Conservation (phyloP, 2,797 vertebrate species). For the Poecilia wingei region DNA sequence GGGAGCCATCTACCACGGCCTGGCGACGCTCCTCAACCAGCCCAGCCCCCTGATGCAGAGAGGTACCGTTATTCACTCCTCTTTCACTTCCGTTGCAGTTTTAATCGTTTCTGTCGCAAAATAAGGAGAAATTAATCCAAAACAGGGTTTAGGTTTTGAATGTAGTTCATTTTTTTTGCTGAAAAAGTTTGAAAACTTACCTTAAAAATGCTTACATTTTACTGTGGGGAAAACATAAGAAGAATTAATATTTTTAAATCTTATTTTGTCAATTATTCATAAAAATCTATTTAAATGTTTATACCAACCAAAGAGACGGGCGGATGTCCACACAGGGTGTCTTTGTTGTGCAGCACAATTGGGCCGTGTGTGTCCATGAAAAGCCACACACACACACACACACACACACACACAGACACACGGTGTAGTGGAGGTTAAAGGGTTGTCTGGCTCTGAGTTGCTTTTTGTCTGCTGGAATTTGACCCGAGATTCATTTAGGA, state of each 20-base stretch:
- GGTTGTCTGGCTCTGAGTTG: conserved; percentile 50
- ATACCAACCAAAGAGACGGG: conserved; percentile 30
- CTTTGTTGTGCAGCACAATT: conserved; percentile 46
- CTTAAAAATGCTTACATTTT: not conserved
- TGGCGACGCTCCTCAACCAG: conserved; percentile 97
- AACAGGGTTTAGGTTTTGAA: not conserved
- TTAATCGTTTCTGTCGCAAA: not conserved
- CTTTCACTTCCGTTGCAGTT: not conserved
- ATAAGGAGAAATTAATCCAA: not conserved
- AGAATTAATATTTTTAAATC: no score
- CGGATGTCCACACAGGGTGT: conserved; percentile 46
- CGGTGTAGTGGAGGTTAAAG: conserved; percentile 26
- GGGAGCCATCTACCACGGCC: conserved; percentile 97
- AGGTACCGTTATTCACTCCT: conserved; percentile 72
- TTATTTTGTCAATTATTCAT: not conserved
- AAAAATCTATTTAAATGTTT: not conserved
- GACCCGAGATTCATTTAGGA: conserved; percentile 62
- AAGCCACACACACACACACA: not conserved
- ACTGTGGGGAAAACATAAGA: no score
- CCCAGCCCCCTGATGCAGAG: conserved; percentile 96
- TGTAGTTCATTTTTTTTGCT: not conserved
- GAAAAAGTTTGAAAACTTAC: no score
- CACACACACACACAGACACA: not conserved
- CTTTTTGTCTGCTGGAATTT: conserved; percentile 69
- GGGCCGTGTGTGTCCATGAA: conserved; percentile 17